A percentile compares a stretch with the other conserved stretches of the same genome.
These are phyloP conservation scores for Dyspetes luteomarginatus DNA, from an alignment of 2,888 invertebrate species.

Conservation along the genomic window DNA sequence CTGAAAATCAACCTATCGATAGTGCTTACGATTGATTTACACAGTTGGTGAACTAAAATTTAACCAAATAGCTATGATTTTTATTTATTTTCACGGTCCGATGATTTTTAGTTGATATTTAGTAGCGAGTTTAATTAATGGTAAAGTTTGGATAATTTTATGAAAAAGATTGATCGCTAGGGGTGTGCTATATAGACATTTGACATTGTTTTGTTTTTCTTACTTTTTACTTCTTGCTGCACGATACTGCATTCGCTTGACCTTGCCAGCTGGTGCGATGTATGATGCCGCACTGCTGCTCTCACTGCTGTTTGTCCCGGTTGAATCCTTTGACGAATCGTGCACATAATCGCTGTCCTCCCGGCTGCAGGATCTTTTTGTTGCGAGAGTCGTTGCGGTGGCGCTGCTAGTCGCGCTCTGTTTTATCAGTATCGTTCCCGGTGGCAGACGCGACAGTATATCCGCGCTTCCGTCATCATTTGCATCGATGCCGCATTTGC, in stretches of 20 bases:
- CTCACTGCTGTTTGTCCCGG: constrained; percentile 68
- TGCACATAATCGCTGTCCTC: constrained; percentile 72
- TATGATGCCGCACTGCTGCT: constrained; percentile 65
- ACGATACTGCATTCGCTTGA: constrained; percentile 69
- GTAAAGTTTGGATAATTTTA: too few relatives aligned
- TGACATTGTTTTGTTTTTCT: constrained; percentile 60
- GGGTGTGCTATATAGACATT: too few relatives aligned
- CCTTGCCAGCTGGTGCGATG: constrained; percentile 59
- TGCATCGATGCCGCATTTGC: constrained; percentile 10
- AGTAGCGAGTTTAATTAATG: too few relatives aligned
- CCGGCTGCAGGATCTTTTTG: constrained; percentile 24
- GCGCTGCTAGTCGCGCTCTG: constrained; percentile 59
- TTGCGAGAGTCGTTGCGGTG: constrained; percentile 11
- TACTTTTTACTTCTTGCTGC: constrained; percentile 72
- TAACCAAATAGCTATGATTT: too few relatives aligned
- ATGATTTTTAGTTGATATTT: too few relatives aligned
- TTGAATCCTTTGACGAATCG: constrained; percentile 60
- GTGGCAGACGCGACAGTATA: constrained; percentile 71
- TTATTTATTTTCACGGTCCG: too few relatives aligned
- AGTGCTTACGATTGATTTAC: too few relatives aligned
- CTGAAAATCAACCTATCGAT: too few relatives aligned
- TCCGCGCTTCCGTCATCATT: constrained; percentile 65
- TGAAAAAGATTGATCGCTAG: too few relatives aligned
- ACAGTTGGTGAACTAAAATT: too few relatives aligned
- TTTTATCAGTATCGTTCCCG: constrained; percentile 72